phyloP scores from a whole-genome alignment of 1,140 invertebrate genomes.

The Neodiprion pinetum region DNA sequence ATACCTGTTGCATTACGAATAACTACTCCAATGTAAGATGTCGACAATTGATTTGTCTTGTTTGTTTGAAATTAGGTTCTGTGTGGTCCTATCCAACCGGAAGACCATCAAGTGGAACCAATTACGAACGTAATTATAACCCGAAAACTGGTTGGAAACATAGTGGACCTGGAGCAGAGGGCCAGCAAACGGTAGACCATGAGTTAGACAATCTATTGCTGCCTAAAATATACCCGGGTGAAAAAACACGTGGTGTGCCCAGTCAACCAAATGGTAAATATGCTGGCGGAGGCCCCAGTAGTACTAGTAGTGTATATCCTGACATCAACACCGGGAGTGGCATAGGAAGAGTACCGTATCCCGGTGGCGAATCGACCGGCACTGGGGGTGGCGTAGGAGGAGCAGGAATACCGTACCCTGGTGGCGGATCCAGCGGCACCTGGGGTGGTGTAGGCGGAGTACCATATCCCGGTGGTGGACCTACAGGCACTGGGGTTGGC shows the following conservation, averaged over 20 bases:
- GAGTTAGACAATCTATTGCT: constrained; percentile 19
- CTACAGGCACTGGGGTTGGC: constrained; percentile 16
- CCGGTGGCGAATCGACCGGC: background rate
- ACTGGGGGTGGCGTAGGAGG: background rate
- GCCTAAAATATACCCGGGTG: background rate
- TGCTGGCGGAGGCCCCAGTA: constrained; percentile 6
- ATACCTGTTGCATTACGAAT: no score
- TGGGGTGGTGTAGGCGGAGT: background rate
- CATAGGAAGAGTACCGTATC: background rate
- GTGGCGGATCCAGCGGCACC: constrained; percentile 15
- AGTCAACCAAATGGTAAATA: constrained; percentile 11
- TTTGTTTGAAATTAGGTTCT: background rate
- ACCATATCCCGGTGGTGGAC: background rate
- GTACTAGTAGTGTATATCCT: background rate
- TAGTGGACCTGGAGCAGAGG: constrained; percentile 8
- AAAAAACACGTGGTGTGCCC: constrained; percentile 23
- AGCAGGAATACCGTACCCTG: constrained; percentile 25
- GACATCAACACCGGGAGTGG: no score
- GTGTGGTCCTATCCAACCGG: constrained; percentile 15
- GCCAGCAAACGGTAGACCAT: constrained; percentile 15
- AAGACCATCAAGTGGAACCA: constrained; percentile 10
- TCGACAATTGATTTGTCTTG: constrained; percentile 18
- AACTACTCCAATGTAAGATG: constrained; percentile 18
- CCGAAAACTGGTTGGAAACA: no score
- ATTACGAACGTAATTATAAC: no score